These are phyloP conservation scores for Crossocerus cetratus DNA, from an alignment of 2,888 invertebrate genomes.

Conservation along the genomic window DNA sequence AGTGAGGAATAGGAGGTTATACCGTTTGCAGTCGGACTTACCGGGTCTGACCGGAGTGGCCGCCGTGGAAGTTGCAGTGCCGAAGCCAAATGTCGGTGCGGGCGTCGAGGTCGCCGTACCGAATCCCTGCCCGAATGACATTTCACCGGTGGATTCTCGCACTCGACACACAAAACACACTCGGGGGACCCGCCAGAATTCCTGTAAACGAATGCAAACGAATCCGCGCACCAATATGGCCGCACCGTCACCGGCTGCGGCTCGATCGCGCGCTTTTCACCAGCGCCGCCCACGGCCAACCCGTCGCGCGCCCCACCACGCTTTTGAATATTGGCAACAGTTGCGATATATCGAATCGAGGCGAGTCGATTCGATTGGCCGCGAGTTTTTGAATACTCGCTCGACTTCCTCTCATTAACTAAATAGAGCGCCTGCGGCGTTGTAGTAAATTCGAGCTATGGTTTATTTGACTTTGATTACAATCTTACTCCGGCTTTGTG, in stretches of 20 bases:
- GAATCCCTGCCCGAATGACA: conserved; percentile 74
- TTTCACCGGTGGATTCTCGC: conserved; percentile 42
- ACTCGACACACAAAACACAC: conserved; percentile 13
- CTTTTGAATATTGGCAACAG: too few species aligned
- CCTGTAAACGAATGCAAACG: neutral
- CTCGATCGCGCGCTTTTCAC: neutral
- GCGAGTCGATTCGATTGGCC: too few species aligned
- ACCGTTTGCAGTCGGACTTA: conserved; percentile 61
- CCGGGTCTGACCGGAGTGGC: conserved; percentile 74
- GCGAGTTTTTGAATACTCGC: too few species aligned
- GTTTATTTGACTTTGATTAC: conserved; percentile 45
- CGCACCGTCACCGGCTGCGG: neutral
- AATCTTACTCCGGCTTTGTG: conserved; percentile 40
- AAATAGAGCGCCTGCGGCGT: too few species aligned
- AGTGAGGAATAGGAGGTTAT: conserved; percentile 55
- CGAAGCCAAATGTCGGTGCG: conserved; percentile 77
- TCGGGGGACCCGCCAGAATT: conserved; percentile 11
- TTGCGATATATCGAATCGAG: too few species aligned
- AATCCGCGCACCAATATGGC: neutral
- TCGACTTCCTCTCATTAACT: too few species aligned
- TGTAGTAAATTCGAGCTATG: conserved; percentile 6
- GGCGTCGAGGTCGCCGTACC: conserved; percentile 79
- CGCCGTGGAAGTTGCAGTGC: conserved; percentile 70
- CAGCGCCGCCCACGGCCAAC: neutral
- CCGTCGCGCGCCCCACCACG: too few species aligned